Evolutionary conservation across 2,113 vertebrate species (phyloP).

Genomic region (Pygoscelis adeliae): DNA sequence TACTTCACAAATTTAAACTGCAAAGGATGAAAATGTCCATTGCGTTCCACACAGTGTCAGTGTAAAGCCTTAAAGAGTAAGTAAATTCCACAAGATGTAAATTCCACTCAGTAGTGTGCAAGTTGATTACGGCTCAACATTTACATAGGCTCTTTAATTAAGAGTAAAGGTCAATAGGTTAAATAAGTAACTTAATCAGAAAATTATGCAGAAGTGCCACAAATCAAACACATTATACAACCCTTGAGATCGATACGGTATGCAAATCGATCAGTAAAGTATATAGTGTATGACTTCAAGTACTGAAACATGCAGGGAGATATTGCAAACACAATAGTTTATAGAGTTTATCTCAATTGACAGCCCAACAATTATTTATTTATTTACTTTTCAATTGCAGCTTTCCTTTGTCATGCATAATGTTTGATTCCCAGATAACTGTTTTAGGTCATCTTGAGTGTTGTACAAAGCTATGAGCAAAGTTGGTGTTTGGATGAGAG

Average conservation of each 20-base stretch:
- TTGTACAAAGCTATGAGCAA: not conserved
- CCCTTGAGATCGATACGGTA: conserved; percentile 80
- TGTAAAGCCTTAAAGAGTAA: not conserved
- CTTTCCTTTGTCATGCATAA: not conserved
- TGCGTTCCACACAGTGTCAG: not conserved
- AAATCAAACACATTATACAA: conserved; percentile 73
- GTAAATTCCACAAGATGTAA: conserved; percentile 33
- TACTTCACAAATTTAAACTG: not conserved
- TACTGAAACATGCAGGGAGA: conserved; percentile 41
- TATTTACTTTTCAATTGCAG: not conserved
- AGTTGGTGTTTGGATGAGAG: not conserved
- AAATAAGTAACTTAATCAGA: conserved; percentile 84
- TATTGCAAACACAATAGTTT: conserved; percentile 51
- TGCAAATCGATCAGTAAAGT: conserved; percentile 78
- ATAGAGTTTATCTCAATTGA: not conserved
- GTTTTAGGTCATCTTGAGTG: not conserved
- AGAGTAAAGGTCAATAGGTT: conserved; percentile 86
- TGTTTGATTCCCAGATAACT: not conserved
- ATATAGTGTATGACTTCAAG: conserved; percentile 51
- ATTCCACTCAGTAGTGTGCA: conserved; percentile 58
- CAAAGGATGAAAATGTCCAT: not conserved
- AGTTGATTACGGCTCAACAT: conserved; percentile 81
- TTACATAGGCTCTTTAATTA: conserved; percentile 80
- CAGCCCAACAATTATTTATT: not conserved
- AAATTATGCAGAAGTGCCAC: conserved; percentile 82